Percentiles rank a stretch among this genome's conserved stretches.
phyloP scores from a whole-genome alignment of 1,140 invertebrate species.

The Lerema accius region DNA sequence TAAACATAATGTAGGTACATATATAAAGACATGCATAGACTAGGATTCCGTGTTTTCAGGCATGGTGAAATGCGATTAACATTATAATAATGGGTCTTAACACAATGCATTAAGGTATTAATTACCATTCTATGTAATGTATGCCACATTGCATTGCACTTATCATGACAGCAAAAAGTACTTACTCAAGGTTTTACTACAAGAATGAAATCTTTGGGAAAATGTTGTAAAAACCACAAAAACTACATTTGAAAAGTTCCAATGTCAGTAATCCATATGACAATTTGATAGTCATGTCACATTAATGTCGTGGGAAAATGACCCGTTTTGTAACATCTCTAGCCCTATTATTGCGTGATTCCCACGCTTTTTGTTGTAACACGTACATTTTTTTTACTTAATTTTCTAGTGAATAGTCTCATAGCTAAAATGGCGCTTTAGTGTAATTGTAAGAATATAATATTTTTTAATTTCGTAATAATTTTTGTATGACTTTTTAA shows the following conservation, averaged over 20 bases:
- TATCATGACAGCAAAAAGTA: too few relatives aligned
- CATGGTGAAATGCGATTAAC: too few relatives aligned
- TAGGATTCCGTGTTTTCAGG: too few relatives aligned
- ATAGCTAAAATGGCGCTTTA: constrained; percentile 17
- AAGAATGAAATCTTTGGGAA: background rate
- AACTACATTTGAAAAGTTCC: background rate
- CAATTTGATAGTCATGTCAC: constrained; percentile 21
- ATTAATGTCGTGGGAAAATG: constrained; percentile 23
- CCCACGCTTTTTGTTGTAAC: constrained; percentile 30
- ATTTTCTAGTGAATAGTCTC: constrained; percentile 17
- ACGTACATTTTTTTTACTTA: constrained; percentile 17
- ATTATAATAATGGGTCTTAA: too few relatives aligned
- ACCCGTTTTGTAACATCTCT: constrained; percentile 16
- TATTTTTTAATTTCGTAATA: too few relatives aligned
- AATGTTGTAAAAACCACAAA: background rate
- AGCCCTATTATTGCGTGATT: constrained; percentile 28
- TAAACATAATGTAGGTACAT: too few relatives aligned
- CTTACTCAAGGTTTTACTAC: too few relatives aligned
- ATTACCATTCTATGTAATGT: too few relatives aligned
- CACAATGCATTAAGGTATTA: too few relatives aligned
- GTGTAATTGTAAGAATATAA: background rate
- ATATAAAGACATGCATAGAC: too few relatives aligned
- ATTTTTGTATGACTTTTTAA: too few relatives aligned
- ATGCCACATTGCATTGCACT: too few relatives aligned
- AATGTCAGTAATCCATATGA: constrained; percentile 19